Evolutionary conservation across 2,888 invertebrate species (phyloP), one percentile per base, ranked within the genome.

Genomic region (Autographa pulchrina): DNA sequence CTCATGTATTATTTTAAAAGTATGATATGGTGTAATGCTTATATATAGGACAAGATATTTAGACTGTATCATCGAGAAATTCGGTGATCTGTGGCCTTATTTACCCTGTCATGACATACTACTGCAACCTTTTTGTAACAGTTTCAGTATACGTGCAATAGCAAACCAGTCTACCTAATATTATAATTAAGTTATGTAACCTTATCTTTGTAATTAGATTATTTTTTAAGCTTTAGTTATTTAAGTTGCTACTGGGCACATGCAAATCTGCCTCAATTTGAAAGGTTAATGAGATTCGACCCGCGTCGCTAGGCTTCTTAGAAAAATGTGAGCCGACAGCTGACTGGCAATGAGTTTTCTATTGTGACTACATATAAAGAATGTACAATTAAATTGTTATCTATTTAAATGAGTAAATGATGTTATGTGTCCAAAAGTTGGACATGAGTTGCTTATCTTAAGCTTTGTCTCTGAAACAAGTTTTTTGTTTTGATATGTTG

Each of bases 221-320:
- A 62, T 65, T 66, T 75, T 62, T 74, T 76, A 74, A 68, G 69
- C 65, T 74, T 58, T 72, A 81, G 69, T 78, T 61, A 63, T 74
- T 70, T 58, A 25, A 62, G 63, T 65, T 63, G 60, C 70, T 62
- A 38, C 25, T 70, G 38, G 71, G 7, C 58, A 72, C 65, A 68
- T 71, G 79, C 67, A 68, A 75, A 82, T 75, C 66, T 75, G 38
- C 32, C 35, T 70, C 61, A 48, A 56, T 66, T 43, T 18, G 38
- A 73, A 80, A 80, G 82, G 82, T 82, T 79, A 80, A 80, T 80
- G 58, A 16, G 25, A 80, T 80, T 66, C 79, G 41, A 65, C 56
- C 11, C 75, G 43, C 79, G 69, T 82, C 68, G 62, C 58, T 31
- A 65, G 75, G 56, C 62, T 75, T 78, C 75, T 78, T 59, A 82